phyloP scores from a whole-genome alignment of 2,888 invertebrate genomes.

The Drosophila barbarae region DNA sequence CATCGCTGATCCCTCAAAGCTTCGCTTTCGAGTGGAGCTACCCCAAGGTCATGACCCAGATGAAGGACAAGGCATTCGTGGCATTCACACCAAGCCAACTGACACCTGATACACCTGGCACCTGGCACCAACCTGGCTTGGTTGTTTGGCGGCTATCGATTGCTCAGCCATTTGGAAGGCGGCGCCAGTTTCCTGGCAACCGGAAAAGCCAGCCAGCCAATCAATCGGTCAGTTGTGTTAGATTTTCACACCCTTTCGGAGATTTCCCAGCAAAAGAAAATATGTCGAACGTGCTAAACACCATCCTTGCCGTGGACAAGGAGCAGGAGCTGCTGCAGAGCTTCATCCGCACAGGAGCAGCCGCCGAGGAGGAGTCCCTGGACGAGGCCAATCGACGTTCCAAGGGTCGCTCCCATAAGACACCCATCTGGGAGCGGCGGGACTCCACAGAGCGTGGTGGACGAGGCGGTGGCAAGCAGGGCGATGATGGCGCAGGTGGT shows the following conservation, averaged over 20 bases:
- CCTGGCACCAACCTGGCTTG: slow-evolving; percentile 5
- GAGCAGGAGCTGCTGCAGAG: slow-evolving; percentile 89
- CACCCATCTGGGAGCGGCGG: slow-evolving; percentile 59
- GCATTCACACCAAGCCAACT: slow-evolving; percentile 19
- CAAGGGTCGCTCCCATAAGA: slow-evolving; percentile 59
- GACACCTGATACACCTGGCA: slow-evolving; percentile 6
- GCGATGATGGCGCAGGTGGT: slow-evolving; percentile 46
- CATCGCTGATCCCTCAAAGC: neutral
- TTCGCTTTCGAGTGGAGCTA: neutral
- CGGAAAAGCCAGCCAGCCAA: slow-evolving; percentile 41
- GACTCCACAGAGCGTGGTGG: slow-evolving; percentile 53
- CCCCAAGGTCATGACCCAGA: slow-evolving; percentile 27
- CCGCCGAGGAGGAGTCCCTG: slow-evolving; percentile 80
- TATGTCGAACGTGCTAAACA: slow-evolving; percentile 81
- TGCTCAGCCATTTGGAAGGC: slow-evolving; percentile 47
- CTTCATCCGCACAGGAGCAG: slow-evolving; percentile 86
- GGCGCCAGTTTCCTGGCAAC: slow-evolving; percentile 65
- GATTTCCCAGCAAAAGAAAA: neutral
- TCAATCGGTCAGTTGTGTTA: slow-evolving; percentile 60
- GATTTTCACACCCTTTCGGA: slow-evolving; percentile 46
- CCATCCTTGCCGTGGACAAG: slow-evolving; percentile 85
- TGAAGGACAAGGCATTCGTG: slow-evolving; percentile 16
- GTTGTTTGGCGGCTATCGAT: slow-evolving; percentile 61
- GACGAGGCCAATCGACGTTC: slow-evolving; percentile 78
- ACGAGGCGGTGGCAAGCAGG: slow-evolving; percentile 50